Evolutionary conservation across 2,113 vertebrate species (phyloP), one percentile per base, ranked within the genome.

Genomic region (Tenebrosternarchus preto): DNA sequence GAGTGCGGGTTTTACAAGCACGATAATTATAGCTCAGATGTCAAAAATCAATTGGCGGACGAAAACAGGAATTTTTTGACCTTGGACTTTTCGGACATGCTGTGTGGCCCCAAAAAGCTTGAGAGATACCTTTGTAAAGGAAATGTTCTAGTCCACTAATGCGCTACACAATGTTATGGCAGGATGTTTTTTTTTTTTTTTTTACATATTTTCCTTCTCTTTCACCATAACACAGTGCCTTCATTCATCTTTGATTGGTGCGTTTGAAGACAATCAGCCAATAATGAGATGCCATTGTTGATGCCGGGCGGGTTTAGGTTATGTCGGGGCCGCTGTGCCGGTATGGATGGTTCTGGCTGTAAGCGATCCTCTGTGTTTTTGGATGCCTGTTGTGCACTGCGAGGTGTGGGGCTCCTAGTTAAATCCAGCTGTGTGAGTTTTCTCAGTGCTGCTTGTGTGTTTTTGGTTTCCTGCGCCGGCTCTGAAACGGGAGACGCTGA

Each of bases 401-500:
- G 31, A 84, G 74, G 55, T 66, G 50, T 78, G 75, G 75, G 75
- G 70, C 70, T 56, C 63, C 66, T 84, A 78, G 75, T 84, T 81
- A 73, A 69, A 81, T 84, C 79, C 83, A 84, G 79, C 83, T 84
- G 78, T 80, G 55, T 78, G 83, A 79, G 83, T 46, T 81, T 84
- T 80, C 68, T 69, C n/a, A 24, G 64, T 81, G 71, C 78, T 22
- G 36, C 69, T 73, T 81, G 78, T 81, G 67, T 81, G 75, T 81
- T 77, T 86, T 83, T 71, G 80, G 81, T 80, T 85, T 83, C 78
- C 81, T 83, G 81, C 27, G 69, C 69, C 74, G 78, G 78, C 70
- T 68, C 80, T 29, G 66, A 80, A 78, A 77, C n/a, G 33, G 39
- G 69, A 69, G 81, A 76, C 57, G 22, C 31, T 3, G 73, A 74